phyloP scores from a whole-genome alignment of 2,797 vertebrate species.

The Crax fasciolata region DNA sequence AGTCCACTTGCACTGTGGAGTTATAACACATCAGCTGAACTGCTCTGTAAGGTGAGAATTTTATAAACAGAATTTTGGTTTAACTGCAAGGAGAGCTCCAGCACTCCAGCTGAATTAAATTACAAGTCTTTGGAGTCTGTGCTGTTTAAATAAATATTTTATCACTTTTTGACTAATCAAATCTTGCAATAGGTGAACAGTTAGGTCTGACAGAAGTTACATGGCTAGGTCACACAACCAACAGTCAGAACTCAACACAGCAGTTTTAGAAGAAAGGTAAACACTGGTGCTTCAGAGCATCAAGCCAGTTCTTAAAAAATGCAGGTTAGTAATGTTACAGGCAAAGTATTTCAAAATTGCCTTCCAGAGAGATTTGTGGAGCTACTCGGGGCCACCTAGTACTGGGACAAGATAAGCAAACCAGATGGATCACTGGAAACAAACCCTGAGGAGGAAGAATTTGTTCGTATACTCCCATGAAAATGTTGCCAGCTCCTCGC shows the following conservation, averaged over 20 bases:
- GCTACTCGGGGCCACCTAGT: neutral
- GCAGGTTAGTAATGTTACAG: neutral
- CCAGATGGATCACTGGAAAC: slow-evolving; percentile 23
- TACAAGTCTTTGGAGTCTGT: neutral
- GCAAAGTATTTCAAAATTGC: neutral
- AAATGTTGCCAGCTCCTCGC: neutral
- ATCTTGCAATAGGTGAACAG: neutral
- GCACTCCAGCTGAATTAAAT: neutral
- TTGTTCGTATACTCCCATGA: neutral
- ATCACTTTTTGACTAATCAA: neutral
- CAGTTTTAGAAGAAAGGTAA: neutral
- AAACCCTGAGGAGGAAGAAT: neutral
- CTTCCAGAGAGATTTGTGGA: neutral
- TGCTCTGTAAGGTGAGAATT: neutral
- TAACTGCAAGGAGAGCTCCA: neutral
- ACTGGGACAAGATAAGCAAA: slow-evolving; percentile 12
- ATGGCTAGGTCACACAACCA: neutral
- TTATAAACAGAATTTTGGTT: neutral
- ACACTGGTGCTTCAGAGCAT: neutral
- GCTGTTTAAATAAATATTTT: neutral
- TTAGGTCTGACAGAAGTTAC: neutral
- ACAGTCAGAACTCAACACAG: neutral
- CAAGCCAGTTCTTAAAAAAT: neutral
- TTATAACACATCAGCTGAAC: neutral
- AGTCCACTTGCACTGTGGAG: neutral